Conservation (phyloP, 2,888 invertebrate genomes). For the Petrolisthes cinctipes region DNA sequence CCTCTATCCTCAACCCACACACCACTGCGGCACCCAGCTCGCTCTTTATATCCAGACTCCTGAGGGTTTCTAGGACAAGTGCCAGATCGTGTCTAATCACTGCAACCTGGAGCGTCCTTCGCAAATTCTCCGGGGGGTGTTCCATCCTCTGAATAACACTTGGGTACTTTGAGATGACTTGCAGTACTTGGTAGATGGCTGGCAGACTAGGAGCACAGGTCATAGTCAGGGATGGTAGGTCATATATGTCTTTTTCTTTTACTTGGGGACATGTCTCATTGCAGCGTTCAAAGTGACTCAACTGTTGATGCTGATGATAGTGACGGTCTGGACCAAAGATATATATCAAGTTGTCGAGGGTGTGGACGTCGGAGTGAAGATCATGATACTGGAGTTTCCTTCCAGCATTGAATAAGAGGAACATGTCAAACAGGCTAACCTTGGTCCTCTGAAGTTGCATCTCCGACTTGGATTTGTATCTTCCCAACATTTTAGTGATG, state of each 20-base stretch:
- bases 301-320: neutral
- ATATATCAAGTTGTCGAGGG: neutral
- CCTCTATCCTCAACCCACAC: neutral
- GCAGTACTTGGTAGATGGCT: neutral
- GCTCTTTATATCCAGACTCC: neutral
- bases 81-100: neutral
- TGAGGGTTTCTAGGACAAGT: neutral
- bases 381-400: neutral
- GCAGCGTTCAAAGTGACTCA: neutral
- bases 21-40: neutral
- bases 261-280: neutral
- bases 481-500: neutral
- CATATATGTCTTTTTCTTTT: neutral
- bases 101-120: neutral
- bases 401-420: neutral
- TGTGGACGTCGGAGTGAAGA: neutral
- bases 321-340: neutral
- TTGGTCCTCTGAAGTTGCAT: neutral
- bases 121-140: neutral
- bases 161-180: neutral
- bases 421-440: neutral
- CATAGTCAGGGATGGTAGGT: neutral
- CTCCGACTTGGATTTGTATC: neutral
- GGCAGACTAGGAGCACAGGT: neutral
- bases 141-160: neutral